Base-by-base conservation (phyloP, 2,797 vertebrate species). In the Notolabrus celidotus region DNA sequence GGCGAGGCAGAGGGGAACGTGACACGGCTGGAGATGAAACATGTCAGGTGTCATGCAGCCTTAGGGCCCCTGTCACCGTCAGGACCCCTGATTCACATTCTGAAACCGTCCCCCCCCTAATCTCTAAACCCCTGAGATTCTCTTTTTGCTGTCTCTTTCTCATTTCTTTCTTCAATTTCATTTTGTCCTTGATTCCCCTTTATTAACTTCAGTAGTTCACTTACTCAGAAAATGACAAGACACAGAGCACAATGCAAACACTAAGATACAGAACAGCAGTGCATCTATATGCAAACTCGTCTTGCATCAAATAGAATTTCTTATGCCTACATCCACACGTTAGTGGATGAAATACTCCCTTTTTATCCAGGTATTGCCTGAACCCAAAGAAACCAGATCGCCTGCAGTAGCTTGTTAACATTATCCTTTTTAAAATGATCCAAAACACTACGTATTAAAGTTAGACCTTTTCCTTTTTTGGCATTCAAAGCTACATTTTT, bases 1-100 rank as follows among this genome's bases (percentile, higher is more conserved):
- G 86, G 86, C 71, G 67, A 50, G 77, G 83, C 80, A 51, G 67
- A 10, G 45, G 75, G 60, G 58, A 74, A 85, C 72, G 89, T 89
- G 90, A 89, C 86, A 59, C 59, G 82, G 89, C 60, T 80, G 66
- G 77, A 90, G 89, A 93, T 92, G 85, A 90, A 92, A 92, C 88
- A 91, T 91, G 90, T 92, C 92, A 93, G 88, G 89, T 90, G 87
- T 89, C 90, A 83, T 61, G 85, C 89, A 89, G 91, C 90, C 86
- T 92, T 85, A 87, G 84, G 87, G 80, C 36, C 79, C 64, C 82
- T 74, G 88, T 78, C 79, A 70, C 82, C 58, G 34, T 59, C 66
- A 46, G 72, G 49, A 75, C 74, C 82, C 86, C 75, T 71, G 67
- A 88, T 83, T 84, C 81, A 89, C 82, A 85, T 83, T 71, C 51